Evolutionary conservation across 2,797 vertebrate species (phyloP).

Genomic region (Silurus lanzhouensis): DNA sequence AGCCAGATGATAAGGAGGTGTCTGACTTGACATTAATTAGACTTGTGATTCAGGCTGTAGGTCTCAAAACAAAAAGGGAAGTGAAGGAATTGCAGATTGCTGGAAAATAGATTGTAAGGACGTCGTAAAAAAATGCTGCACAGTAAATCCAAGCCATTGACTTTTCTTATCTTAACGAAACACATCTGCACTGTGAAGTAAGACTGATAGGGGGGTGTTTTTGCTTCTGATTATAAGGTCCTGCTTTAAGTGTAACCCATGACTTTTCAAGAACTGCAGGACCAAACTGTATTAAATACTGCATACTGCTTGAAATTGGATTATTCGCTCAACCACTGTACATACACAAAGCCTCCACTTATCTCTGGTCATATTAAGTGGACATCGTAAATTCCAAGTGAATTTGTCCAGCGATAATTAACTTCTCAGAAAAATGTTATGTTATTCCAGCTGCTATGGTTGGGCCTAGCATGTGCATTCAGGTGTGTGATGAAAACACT

Average conservation of each 20-base stretch:
- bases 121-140: background rate
- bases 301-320: background rate
- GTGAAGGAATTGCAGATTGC: slow-evolving; percentile 14
- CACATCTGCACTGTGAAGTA: slow-evolving; percentile 29
- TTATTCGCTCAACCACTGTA: slow-evolving; percentile 11
- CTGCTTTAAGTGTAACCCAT: background rate
- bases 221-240: slow-evolving; percentile 27
- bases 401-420: slow-evolving; percentile 25
- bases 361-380: slow-evolving; percentile 2
- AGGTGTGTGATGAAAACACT: background rate
- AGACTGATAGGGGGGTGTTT: slow-evolving; percentile 17
- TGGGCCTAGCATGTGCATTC: background rate
- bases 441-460: background rate
- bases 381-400: background rate
- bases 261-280: background rate
- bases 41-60: background rate
- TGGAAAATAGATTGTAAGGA: slow-evolving; percentile 17
- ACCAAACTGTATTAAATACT: background rate
- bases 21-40: slow-evolving; percentile 20
- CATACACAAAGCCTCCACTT: slow-evolving; percentile 7
- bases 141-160: slow-evolving; percentile 17
- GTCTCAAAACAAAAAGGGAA: background rate
- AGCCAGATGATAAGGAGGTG: slow-evolving; percentile 13
- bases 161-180: slow-evolving; percentile 41
- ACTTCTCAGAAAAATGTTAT: background rate